Evolutionary conservation across 1,140 invertebrate species (phyloP).

Genomic region (Phocides pigmalion): DNA sequence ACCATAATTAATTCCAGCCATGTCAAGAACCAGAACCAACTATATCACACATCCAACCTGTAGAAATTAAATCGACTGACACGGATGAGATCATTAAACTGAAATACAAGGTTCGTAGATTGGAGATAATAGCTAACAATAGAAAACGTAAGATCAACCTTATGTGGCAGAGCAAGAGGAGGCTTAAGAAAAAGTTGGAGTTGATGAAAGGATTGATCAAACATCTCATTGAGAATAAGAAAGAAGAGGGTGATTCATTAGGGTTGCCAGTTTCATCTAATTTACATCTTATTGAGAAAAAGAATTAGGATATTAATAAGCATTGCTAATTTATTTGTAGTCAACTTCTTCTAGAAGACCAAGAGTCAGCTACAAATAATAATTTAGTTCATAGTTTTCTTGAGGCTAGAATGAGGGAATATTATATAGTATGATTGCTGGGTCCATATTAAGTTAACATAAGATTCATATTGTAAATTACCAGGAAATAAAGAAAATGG

Average conservation of each 20-base stretch:
- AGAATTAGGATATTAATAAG: too few relatives aligned
- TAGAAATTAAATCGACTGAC: conserved; percentile 52
- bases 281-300: too few relatives aligned
- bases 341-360: too few relatives aligned
- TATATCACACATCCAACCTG: conserved; percentile 47
- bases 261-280: conserved; percentile 11
- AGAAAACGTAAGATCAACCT: conserved; percentile 53
- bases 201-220: conserved; percentile 54
- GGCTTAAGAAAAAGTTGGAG: conserved; percentile 52
- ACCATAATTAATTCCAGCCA: conserved; percentile 45
- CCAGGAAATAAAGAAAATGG: too few relatives aligned
- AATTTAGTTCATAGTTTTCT: too few relatives aligned
- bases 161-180: conserved; percentile 52
- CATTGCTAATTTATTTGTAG: too few relatives aligned
- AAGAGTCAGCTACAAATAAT: too few relatives aligned
- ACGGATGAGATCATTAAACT: conserved; percentile 59
- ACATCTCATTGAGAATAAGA: conserved; percentile 58
- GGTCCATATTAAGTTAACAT: too few relatives aligned
- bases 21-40: conserved; percentile 59
- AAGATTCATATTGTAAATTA: too few relatives aligned
- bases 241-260: conserved; percentile 31
- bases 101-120: conserved; percentile 58
- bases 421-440: too few relatives aligned
- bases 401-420: too few relatives aligned
- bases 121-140: conserved; percentile 61